phyloP scores from a whole-genome alignment of 1,140 invertebrate species.

The Eriosoma lanigerum region DNA sequence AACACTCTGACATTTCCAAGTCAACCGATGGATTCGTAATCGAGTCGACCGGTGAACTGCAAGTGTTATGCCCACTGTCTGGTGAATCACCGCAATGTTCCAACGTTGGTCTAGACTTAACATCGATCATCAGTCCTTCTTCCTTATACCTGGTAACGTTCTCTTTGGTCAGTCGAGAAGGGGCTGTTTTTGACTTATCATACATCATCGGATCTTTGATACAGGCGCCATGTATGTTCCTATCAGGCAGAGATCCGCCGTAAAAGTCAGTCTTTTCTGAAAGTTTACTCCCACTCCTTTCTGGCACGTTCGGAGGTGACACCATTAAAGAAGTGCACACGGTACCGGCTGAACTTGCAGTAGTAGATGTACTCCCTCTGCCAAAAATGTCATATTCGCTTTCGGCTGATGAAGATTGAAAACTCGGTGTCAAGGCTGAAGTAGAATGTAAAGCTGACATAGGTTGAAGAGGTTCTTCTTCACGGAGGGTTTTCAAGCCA shows the following conservation, averaged over 20 bases:
- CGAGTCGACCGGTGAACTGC: conserved; percentile 75
- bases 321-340: conserved; percentile 76
- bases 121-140: conserved; percentile 24
- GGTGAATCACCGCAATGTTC: conserved; percentile 59
- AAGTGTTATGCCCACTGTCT: conserved; percentile 78
- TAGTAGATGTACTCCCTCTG: conserved; percentile 79
- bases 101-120: conserved; percentile 34
- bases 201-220: conserved; percentile 52
- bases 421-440: conserved; percentile 62
- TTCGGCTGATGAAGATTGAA: conserved; percentile 65
- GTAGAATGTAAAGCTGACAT: conserved; percentile 67
- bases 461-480: conserved; percentile 71
- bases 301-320: conserved; percentile 65
- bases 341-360: conserved; percentile 84
- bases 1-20: conserved; percentile 75
- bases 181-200: conserved; percentile 50
- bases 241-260: conserved; percentile 42
- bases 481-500: conserved; percentile 81
- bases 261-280: background rate
- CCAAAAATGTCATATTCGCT: conserved; percentile 88
- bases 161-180: conserved; percentile 54
- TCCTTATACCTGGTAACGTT: conserved; percentile 51
- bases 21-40: conserved; percentile 71
- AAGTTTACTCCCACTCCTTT: conserved; percentile 66
- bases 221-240: conserved; percentile 7